These are phyloP conservation scores for Threskiornis aethiopicus DNA, from an alignment of 2,797 vertebrate genomes.

Conservation along the genomic window DNA sequence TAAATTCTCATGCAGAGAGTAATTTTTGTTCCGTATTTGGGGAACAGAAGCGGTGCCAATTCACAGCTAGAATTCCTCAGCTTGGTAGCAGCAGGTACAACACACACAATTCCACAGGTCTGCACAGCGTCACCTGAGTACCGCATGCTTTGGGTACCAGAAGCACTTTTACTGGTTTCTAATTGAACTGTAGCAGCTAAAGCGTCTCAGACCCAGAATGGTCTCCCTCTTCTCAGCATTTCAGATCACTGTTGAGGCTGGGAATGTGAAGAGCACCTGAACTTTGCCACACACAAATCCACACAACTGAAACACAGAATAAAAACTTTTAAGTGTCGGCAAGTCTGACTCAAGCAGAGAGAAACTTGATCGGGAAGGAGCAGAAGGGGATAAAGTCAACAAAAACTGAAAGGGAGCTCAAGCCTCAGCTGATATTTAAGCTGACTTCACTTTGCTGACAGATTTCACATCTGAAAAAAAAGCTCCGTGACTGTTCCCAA, in stretches of 20 bases:
- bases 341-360: constrained; percentile 23
- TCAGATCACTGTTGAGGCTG: not conserved
- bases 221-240: not conserved
- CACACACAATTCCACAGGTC: not conserved
- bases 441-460: constrained; percentile 49
- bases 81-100: not conserved
- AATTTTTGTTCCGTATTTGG: not conserved
- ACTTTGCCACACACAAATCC: not conserved
- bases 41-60: not conserved
- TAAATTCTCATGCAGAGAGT: not conserved
- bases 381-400: constrained; percentile 39
- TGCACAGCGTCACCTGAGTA: not conserved
- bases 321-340: not conserved
- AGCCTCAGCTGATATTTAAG: constrained; percentile 56
- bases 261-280: not conserved
- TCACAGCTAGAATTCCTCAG: not conserved
- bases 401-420: constrained; percentile 25
- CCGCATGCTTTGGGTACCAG: not conserved
- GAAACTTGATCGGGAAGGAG: not conserved
- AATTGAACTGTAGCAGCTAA: not conserved
- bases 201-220: not conserved
- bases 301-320: not conserved
- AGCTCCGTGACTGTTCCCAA: not conserved
- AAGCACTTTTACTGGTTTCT: not conserved
- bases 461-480: constrained; percentile 15